phyloP scores from a whole-genome alignment of 2,888 invertebrate species.

The Trissoscelio sp. region DNA sequence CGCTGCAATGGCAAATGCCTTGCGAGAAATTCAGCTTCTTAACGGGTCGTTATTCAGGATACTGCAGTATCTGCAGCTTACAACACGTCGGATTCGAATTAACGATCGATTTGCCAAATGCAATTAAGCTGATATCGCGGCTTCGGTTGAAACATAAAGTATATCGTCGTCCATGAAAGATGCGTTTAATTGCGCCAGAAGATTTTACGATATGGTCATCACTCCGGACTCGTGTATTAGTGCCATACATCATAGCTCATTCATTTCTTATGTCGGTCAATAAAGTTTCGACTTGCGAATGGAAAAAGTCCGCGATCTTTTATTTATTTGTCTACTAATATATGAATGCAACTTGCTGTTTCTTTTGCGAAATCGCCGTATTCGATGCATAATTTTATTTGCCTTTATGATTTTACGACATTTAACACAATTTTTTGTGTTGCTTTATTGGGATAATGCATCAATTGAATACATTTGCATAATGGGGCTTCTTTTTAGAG shows the following conservation, averaged over 20 bases:
- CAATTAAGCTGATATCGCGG: constrained; percentile 70
- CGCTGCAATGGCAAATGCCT: constrained; percentile 17
- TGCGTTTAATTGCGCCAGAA: constrained; percentile 66
- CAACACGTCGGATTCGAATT: constrained; percentile 65
- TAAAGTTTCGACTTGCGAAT: constrained; percentile 35
- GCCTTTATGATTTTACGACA: too few relatives aligned
- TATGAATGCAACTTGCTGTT: neutral
- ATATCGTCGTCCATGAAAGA: constrained; percentile 68
- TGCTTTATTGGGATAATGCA: too few relatives aligned
- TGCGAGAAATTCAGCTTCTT: constrained; percentile 45
- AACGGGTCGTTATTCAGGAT: constrained; percentile 55
- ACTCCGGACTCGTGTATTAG: constrained; percentile 50
- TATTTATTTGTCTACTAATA: constrained; percentile 26
- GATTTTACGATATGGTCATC: constrained; percentile 70
- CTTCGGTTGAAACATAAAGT: constrained; percentile 67
- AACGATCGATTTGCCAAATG: constrained; percentile 71
- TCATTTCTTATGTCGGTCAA: constrained; percentile 46
- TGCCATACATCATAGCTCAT: constrained; percentile 57
- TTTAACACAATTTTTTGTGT: too few relatives aligned
- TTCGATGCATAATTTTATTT: too few relatives aligned
- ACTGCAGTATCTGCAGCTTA: constrained; percentile 39
- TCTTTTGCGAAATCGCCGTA: too few relatives aligned
- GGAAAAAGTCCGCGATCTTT: constrained; percentile 9
- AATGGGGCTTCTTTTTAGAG: too few relatives aligned
- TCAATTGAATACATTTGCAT: too few relatives aligned